Percentiles rank a stretch among this genome's conserved stretches.
Conservation (phyloP, 2,797 vertebrate species). For the Acipenser oxyrinchus region DNA sequence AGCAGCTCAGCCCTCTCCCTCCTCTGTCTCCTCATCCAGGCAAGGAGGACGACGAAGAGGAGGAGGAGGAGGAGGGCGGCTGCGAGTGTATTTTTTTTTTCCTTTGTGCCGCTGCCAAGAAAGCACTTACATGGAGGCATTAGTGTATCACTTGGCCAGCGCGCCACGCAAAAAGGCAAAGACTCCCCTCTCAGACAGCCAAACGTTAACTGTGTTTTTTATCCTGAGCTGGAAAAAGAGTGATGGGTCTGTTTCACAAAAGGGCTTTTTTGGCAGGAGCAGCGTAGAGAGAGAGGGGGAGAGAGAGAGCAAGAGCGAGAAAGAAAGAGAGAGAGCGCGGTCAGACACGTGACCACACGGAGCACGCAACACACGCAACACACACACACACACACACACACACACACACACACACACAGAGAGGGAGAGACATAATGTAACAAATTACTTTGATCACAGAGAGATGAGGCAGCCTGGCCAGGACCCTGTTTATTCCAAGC, state of each 20-base stretch:
- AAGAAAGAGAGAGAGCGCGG: slow-evolving; percentile 38
- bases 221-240: not conserved
- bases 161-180: slow-evolving; percentile 15
- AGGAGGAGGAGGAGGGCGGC: too few species aligned
- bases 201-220: not conserved
- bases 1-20: slow-evolving; percentile 7
- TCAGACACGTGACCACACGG: too few species aligned
- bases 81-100: not conserved
- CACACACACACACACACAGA: slow-evolving; percentile 17
- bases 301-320: not conserved
- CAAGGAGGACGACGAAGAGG: not conserved
- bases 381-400: too few species aligned
- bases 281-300: slow-evolving; percentile 25
- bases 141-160: slow-evolving; percentile 52
- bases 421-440: slow-evolving; percentile 37
- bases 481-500: not conserved
- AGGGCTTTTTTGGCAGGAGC: not conserved
- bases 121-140: slow-evolving; percentile 58
- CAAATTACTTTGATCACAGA: slow-evolving; percentile 62
- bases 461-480: not conserved
- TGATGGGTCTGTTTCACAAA: not conserved
- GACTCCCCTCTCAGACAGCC: not conserved
- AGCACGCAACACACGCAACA: slow-evolving; percentile 66
- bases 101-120: slow-evolving; percentile 55
- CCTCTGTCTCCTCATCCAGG: slow-evolving; percentile 19